A percentile compares a stretch with the other conserved stretches of the same genome.
Evolutionary conservation across 2,888 invertebrate genomes (phyloP).

Genomic region (Aphelenchoides bicaudatus): DNA sequence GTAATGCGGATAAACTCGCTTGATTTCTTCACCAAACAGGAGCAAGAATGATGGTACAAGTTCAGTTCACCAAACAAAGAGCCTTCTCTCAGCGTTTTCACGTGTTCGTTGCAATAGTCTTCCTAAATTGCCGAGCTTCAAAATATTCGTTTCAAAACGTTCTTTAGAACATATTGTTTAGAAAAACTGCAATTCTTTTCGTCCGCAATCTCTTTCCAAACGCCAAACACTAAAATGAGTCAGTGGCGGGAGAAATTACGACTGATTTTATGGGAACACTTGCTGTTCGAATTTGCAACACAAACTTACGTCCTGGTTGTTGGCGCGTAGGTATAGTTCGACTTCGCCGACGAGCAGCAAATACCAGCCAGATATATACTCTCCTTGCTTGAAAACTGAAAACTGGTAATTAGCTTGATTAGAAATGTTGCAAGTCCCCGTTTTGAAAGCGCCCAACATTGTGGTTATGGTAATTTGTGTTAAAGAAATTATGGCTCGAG

Average conservation of each 20-base stretch:
- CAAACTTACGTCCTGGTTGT: slow-evolving; percentile 1
- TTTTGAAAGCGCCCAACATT: too few relatives aligned
- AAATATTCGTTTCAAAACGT: background rate
- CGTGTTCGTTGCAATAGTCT: slow-evolving; percentile 28
- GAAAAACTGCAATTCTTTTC: slow-evolving; percentile 13
- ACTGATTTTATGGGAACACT: background rate
- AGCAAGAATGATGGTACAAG: slow-evolving; percentile 45
- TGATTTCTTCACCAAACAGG: slow-evolving; percentile 44
- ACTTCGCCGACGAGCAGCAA: slow-evolving; percentile 57
- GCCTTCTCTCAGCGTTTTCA: slow-evolving; percentile 42
- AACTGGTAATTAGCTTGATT: too few relatives aligned
- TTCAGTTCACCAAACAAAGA: slow-evolving; percentile 54
- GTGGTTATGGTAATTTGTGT: too few relatives aligned
- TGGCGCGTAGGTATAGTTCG: slow-evolving; percentile 40
- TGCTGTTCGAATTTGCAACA: background rate
- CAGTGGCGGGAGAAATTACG: slow-evolving; percentile 6
- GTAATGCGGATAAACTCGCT: slow-evolving; percentile 51
- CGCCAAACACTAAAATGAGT: slow-evolving; percentile 2
- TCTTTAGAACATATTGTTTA: background rate
- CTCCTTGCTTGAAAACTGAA: slow-evolving; percentile 56
- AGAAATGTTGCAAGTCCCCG: too few relatives aligned
- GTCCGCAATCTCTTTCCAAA: slow-evolving; percentile 12
- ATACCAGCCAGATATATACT: slow-evolving; percentile 52
- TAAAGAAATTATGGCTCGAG: too few relatives aligned
- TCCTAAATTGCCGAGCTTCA: slow-evolving; percentile 31